phyloP scores from a whole-genome alignment of 2,888 invertebrate genomes.

The Sceliomorpha sp. region DNA sequence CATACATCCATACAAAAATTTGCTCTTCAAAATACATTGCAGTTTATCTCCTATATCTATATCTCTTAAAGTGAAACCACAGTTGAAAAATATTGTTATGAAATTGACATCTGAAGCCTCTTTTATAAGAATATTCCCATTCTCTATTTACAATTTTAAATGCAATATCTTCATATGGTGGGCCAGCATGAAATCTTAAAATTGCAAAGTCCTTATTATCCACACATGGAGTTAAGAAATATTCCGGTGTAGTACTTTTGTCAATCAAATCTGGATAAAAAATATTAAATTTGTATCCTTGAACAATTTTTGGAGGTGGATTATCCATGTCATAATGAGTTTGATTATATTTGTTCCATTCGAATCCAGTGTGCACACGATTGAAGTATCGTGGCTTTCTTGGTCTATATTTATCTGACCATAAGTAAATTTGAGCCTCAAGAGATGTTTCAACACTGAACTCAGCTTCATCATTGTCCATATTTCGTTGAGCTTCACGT shows the following conservation, averaged over 20 bases:
- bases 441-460: constrained; percentile 95
- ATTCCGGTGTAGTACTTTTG: constrained; percentile 94
- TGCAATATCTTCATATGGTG: constrained; percentile 99
- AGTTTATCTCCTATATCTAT: constrained; percentile 91
- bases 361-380: constrained; percentile 97
- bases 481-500: constrained; percentile 90
- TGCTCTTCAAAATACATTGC: neutral
- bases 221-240: constrained; percentile 93
- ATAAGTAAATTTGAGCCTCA: constrained; percentile 92
- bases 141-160: constrained; percentile 99
- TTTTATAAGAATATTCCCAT: constrained; percentile 99
- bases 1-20: constrained; percentile 34
- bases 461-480: constrained; percentile 92
- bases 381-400: constrained; percentile 99
- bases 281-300: constrained; percentile 99
- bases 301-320: constrained; percentile 99
- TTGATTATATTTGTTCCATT: constrained; percentile 99
- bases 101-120: constrained; percentile 99
- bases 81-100: constrained; percentile 99
- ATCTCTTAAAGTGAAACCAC: constrained; percentile 99
- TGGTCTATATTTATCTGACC: constrained; percentile 99
- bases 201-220: constrained; percentile 98
- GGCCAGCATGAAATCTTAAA: constrained; percentile 97
- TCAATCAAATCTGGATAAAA: constrained; percentile 99
- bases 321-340: constrained; percentile 99